Evolutionary conservation across 2,113 vertebrate genomes (phyloP).

Genomic region (Bagarius yarrelli): DNA sequence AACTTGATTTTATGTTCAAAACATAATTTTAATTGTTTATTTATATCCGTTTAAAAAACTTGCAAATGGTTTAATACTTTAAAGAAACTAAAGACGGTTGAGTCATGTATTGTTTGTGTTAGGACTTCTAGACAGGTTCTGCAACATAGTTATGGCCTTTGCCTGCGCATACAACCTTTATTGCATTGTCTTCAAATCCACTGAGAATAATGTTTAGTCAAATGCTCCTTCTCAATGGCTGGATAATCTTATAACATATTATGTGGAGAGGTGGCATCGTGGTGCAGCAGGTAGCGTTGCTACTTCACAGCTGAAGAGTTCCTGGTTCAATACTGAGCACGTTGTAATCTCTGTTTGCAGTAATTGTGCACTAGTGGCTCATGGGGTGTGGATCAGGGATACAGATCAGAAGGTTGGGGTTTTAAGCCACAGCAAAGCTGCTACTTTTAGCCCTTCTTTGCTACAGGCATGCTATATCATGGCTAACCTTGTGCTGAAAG

Average conservation of each 20-base stretch:
- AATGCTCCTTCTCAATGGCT: neutral
- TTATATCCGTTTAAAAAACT: too few relatives aligned
- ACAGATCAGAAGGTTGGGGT: neutral
- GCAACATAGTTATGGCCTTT: slow-evolving; percentile 15
- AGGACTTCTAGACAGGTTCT: slow-evolving; percentile 1
- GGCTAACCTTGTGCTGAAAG: neutral
- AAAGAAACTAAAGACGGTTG: neutral
- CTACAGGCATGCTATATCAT: neutral
- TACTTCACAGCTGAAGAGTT: neutral
- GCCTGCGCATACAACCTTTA: neutral
- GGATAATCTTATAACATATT: neutral
- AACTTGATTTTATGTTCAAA: too few relatives aligned
- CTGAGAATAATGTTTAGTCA: neutral
- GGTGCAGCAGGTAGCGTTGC: neutral
- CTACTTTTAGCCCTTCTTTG: neutral
- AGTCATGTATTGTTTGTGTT: neutral
- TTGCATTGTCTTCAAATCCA: neutral
- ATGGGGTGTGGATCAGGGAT: neutral
- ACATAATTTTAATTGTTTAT: too few relatives aligned
- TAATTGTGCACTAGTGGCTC: neutral
- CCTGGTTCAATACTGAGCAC: neutral
- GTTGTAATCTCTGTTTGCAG: neutral
- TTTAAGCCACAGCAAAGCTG: neutral
- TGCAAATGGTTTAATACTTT: too few relatives aligned
- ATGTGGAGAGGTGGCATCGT: neutral